Base-by-base conservation (phyloP, 1,140 invertebrate genomes). In the Anoplophora glabripennis region DNA sequence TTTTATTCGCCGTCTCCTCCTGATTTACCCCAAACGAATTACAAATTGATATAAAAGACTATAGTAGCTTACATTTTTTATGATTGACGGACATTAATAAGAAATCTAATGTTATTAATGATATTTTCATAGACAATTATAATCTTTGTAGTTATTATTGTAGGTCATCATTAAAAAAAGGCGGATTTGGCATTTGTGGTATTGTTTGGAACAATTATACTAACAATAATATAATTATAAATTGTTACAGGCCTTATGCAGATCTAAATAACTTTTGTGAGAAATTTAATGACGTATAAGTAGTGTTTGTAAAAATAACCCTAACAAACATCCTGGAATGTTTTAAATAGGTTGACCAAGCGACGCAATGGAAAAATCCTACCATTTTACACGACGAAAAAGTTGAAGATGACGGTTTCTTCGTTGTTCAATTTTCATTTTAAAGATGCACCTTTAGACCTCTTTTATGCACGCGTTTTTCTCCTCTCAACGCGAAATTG, bases 11-110 rank as follows among this genome's bases (percentile, higher is more conserved):
- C 21, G 5, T 28, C 21, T 28, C 21, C 21, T 5, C 21, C 5
- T 28, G 21, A 28, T 28, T 28, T 28, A 28, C 5, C 5, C 21
- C 5, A 28, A 40, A 40, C 14, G 38, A 40, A 48, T 33, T 48
- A 11, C 46, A 48, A 33, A 33, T 18, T 33, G 28, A 48, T 12
- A 35, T 33, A 11, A 33, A 33, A 33, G 44, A 15, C 18, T 45
- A 48, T 12, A 35, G 34, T 11, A 48, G 34, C 21, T 48, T 48
- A 1, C 21, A 48, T 10, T 3, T 48, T 48, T 48, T 48, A 35
- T 48, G 46, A 33, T 48, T 35, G 28, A 35, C 46, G 12, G 46
- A 48, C 18, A 48, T 48, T 33, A 28, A 35, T 48, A 11, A 48
- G 33, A 48, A 35, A 48, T 10, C 46, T 33, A 33, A 48, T 48